These are phyloP conservation scores for Cydia fagiglandana DNA, from an alignment of 1,140 invertebrate species.

Conservation along the genomic window DNA sequence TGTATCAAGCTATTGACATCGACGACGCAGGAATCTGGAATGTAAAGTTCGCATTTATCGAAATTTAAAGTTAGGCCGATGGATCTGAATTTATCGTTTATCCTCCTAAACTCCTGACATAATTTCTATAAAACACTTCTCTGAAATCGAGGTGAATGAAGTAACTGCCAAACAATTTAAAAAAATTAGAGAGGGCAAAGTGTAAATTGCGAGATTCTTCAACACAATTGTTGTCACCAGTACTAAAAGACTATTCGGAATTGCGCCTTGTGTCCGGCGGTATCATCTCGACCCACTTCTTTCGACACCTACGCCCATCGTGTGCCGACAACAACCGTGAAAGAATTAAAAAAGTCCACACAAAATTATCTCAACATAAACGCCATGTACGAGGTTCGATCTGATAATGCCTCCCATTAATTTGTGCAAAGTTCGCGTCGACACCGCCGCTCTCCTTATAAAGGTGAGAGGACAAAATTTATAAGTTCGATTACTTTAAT, in stretches of 20 bases:
- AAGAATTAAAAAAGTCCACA: conserved; percentile 68
- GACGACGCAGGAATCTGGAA: no score
- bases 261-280: background rate
- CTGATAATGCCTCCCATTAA: conserved; percentile 77
- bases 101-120: background rate
- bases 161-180: background rate
- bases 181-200: background rate
- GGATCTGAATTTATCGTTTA: no score
- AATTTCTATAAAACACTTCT: background rate
- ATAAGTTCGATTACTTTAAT: conserved; percentile 80
- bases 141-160: background rate
- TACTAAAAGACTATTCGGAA: background rate
- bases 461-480: conserved; percentile 79
- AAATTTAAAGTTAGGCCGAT: no score
- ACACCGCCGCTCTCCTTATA: conserved; percentile 73
- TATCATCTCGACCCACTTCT: conserved; percentile 37
- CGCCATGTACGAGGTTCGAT: conserved; percentile 75
- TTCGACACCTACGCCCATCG: conserved; percentile 56
- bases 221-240: no score
- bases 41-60: no score
- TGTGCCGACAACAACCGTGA: conserved; percentile 50
- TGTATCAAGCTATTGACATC: no score
- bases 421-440: conserved; percentile 78
- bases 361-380: conserved; percentile 78
- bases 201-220: no score